These are phyloP conservation scores for Pseudomyrmex cubaensis DNA, from an alignment of 1,140 invertebrate genomes.

Conservation along the genomic window DNA sequence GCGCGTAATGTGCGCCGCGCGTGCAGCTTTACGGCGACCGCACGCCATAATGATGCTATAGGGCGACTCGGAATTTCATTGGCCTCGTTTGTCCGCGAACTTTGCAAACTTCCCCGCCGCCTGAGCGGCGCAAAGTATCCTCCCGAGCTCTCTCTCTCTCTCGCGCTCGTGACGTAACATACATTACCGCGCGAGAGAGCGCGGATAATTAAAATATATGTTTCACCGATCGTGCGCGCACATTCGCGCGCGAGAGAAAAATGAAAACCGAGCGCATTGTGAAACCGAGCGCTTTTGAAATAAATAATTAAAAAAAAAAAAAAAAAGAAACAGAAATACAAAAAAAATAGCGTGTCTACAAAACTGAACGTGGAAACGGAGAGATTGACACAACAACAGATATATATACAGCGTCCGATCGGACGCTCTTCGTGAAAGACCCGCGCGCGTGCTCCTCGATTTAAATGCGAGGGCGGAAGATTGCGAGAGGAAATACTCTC, in stretches of 20 bases:
- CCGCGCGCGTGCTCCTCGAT: not conserved
- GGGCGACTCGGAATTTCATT: slow-evolving; percentile 47
- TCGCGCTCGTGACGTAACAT: slow-evolving; percentile 19
- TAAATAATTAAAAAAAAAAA: no score
- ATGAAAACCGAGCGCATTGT: not conserved
- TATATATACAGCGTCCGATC: slow-evolving; percentile 21
- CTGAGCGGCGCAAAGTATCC: slow-evolving; percentile 15
- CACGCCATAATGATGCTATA: slow-evolving; percentile 25
- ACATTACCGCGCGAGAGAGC: slow-evolving; percentile 11
- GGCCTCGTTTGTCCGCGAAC: slow-evolving; percentile 41
- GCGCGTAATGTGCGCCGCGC: slow-evolving; percentile 44
- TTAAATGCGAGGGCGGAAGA: slow-evolving; percentile 9
- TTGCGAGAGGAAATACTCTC: slow-evolving; percentile 28
- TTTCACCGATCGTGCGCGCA: slow-evolving; percentile 19
- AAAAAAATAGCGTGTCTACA: no score
- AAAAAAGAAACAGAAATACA: no score
- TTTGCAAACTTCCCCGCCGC: slow-evolving; percentile 19
- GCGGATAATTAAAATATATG: slow-evolving; percentile 41
- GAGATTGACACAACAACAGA: not conserved
- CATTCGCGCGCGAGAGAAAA: not conserved
- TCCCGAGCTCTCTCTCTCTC: not conserved
- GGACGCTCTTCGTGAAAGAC: not conserved
- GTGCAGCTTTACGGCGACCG: slow-evolving; percentile 33
- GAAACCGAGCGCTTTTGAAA: not conserved
- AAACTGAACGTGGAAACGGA: not conserved